phyloP scores from a whole-genome alignment of 2,113 vertebrate genomes.

The Myotis yumanensis region DNA sequence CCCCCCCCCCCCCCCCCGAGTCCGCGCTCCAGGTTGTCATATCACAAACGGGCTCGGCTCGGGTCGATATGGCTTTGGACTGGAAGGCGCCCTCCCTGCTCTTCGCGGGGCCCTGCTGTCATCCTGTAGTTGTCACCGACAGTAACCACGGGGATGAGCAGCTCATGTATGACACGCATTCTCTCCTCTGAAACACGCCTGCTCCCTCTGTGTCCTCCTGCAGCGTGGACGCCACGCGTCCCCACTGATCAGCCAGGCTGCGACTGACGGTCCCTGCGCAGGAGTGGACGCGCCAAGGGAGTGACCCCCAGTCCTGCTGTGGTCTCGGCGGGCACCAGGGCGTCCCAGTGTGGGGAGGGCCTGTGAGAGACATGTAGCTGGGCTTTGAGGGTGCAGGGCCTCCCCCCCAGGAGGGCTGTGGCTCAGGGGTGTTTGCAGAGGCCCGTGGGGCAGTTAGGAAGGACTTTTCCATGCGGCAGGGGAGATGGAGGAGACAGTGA shows the following conservation, averaged over 20 bases:
- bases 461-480: not conserved
- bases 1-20: not conserved
- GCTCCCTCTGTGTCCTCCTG: not conserved
- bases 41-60: not conserved
- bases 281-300: not conserved
- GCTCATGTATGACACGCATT: not conserved
- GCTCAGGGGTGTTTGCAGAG: not conserved
- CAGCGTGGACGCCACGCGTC: not conserved
- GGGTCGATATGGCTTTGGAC: constrained; percentile 49
- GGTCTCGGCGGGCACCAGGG: accelerated
- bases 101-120: not conserved
- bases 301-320: accelerated
- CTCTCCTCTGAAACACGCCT: constrained; percentile 30
- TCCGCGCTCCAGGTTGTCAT: not conserved
- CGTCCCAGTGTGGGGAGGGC: not conserved
- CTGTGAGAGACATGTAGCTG: accelerated
- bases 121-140: not conserved
- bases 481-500: accelerated
- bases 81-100: not conserved
- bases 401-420: not conserved
- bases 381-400: accelerated
- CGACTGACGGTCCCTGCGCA: accelerated
- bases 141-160: constrained; percentile 54
- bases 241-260: not conserved
- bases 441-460: not conserved